phyloP scores from a whole-genome alignment of 2,113 vertebrate species.

The Acrocephalus kingi region DNA sequence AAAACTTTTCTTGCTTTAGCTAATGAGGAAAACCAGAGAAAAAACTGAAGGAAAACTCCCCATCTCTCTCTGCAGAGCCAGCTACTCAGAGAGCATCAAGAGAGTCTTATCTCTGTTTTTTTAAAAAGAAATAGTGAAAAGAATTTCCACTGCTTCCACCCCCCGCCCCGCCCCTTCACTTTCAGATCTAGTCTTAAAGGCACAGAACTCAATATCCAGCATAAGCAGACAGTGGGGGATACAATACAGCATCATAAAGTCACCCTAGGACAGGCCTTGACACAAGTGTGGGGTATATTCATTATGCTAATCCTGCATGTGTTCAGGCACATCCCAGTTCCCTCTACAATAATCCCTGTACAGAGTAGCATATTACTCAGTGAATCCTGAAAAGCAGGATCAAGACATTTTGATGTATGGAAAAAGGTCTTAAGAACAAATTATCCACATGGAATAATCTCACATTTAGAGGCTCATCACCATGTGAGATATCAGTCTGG shows the following conservation, averaged over 20 bases:
- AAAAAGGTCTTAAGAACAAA: neutral
- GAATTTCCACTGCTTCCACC: neutral
- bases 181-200: neutral
- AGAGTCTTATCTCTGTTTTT: neutral
- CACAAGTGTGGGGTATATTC: rapidly evolving
- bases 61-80: neutral
- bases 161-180: neutral
- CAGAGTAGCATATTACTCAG: neutral
- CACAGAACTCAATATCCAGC: neutral
- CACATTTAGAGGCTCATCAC: neutral
- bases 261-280: neutral
- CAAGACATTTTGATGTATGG: neutral
- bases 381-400: neutral
- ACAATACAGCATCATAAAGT: neutral
- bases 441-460: neutral
- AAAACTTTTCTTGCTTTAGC: neutral
- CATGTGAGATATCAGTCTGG: neutral
- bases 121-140: neutral
- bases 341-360: neutral
- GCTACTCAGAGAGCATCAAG: neutral
- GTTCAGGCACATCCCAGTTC: neutral
- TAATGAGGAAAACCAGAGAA: neutral
- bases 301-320: neutral
- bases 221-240: neutral
- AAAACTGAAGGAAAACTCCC: neutral